These are phyloP conservation scores for Chouioia cunea DNA, from an alignment of 2,888 invertebrate genomes.

Conservation along the genomic window DNA sequence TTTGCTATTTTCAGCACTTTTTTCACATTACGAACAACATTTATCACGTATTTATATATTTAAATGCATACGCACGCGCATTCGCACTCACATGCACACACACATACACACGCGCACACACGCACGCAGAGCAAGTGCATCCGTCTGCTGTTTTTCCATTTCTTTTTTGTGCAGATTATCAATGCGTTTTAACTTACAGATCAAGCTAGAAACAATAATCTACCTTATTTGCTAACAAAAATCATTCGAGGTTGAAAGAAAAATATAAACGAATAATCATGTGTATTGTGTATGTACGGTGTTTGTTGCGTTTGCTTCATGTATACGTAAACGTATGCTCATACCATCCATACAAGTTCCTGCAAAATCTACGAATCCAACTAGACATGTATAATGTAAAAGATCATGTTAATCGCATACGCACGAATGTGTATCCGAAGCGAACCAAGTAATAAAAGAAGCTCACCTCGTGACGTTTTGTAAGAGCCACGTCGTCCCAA, in stretches of 20 bases:
- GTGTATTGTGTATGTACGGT: conserved; percentile 18
- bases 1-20: too few species aligned
- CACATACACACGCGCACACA: conserved; percentile 32
- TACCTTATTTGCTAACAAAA: conserved; percentile 30
- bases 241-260: conserved; percentile 19
- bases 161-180: conserved; percentile 60
- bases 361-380: conserved; percentile 42
- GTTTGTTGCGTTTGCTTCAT: conserved; percentile 31
- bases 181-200: conserved; percentile 62
- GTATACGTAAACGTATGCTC: conserved; percentile 29
- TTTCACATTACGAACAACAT: conserved; percentile 49
- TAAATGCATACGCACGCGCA: conserved; percentile 61
- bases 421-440: conserved; percentile 26
- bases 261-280: conserved; percentile 21
- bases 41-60: too few species aligned
- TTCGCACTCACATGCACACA: conserved; percentile 53
- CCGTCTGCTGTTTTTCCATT: conserved; percentile 48
- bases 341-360: conserved; percentile 36
- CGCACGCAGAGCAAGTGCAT: conserved; percentile 56
- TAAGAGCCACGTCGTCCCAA: conserved; percentile 87
- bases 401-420: conserved; percentile 3
- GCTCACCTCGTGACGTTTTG: conserved; percentile 88
- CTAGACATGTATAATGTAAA: conserved; percentile 33
- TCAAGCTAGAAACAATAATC: conserved; percentile 48
- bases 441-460: conserved; percentile 19